These are phyloP conservation scores for Sphaerodactylus townsendi DNA, from an alignment of 2,113 vertebrate genomes.

Conservation along the genomic window DNA sequence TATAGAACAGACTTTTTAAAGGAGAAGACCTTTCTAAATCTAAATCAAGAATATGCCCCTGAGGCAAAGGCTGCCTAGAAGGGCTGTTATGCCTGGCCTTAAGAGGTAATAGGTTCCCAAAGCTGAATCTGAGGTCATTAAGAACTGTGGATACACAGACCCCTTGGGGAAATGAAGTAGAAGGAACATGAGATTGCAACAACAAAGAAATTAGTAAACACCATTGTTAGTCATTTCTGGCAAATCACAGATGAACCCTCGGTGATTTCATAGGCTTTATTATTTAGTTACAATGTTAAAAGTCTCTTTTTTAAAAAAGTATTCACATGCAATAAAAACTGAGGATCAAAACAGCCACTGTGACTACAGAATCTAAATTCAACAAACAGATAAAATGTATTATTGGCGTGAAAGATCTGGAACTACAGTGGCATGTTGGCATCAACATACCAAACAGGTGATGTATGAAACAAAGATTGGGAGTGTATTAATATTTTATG, in stretches of 20 bases:
- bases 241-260: constrained; percentile 14
- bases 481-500: neutral
- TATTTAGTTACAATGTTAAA: neutral
- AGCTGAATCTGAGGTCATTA: neutral
- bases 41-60: neutral
- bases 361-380: neutral
- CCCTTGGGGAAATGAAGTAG: neutral
- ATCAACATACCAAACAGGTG: neutral
- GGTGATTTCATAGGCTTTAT: neutral
- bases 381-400: constrained; percentile 3
- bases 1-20: constrained; percentile 38
- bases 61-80: neutral
- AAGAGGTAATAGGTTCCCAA: neutral
- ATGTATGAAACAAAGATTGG: neutral
- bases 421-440: neutral
- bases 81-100: neutral
- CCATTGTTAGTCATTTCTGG: neutral
- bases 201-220: constrained; percentile 9
- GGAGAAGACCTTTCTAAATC: constrained; percentile 33
- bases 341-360: neutral
- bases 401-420: neutral
- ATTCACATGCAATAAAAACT: neutral
- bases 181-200: neutral
- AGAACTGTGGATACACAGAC: constrained; percentile 1
- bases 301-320: neutral